Evolutionary conservation across 1,140 invertebrate genomes (phyloP), one percentile per base, ranked within the genome.

Genomic region (Drosophila eugracilis): DNA sequence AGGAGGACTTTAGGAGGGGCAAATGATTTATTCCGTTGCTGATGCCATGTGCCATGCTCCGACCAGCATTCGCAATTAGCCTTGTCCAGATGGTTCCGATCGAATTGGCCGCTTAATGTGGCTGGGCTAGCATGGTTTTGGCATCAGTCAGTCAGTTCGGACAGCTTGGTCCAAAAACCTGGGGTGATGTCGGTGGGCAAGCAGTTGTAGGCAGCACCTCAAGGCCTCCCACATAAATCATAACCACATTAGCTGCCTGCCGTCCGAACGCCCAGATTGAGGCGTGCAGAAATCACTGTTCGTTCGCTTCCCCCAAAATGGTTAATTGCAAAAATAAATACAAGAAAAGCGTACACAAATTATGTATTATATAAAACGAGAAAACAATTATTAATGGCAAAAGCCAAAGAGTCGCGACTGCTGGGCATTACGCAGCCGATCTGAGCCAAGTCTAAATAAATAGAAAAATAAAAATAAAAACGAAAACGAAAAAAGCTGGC

Each of bases 221-320:
- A 86, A 86, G 81, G 81, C 52, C 81, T 76, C 58, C 19, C 50
- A 80, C 72, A 81, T 86, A 86, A 86, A 81, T 86, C 83, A 86
- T 86, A 86, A 88, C 81, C 77, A 52, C 83, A 85, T 85, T 85
- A 81, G 81, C 52, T 24, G n/a, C 17, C 24, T 17, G 21, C n/a
- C n/a, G 22, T 24, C 21, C 49, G 32, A 17, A 5, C 24, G 32
- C n/a, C n/a, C n/a, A n/a, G 34, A 32, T 36, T n/a, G 30, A 28
- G 21, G 52, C 28, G 74, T 53, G 74, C 75, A 77, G 45, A 72
- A 78, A 75, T 30, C 47, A 50, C 34, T 39, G 70, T 62, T 75
- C 1, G 55, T 1, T 45, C 37, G 59, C n/a, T 59, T 75, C 66
- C 66, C 39, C 49, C n/a, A n/a, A n/a, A 52, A 21, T 45, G 58